These are phyloP conservation scores for Pedetes capensis DNA, from an alignment of 2,113 vertebrate species.

Conservation along the genomic window DNA sequence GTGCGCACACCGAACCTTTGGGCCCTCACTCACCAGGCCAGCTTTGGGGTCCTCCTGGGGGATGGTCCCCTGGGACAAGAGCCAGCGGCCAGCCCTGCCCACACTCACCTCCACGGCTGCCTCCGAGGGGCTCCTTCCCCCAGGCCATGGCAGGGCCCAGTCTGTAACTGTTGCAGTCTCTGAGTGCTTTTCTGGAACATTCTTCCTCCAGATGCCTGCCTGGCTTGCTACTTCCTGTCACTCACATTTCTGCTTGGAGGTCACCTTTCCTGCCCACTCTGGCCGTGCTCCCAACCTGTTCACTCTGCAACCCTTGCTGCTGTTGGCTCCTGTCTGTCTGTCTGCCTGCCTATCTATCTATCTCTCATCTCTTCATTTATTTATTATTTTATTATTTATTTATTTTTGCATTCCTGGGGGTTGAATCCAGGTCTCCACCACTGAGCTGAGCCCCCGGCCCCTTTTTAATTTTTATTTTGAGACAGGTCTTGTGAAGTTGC, in stretches of 20 bases:
- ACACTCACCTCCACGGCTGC: background rate
- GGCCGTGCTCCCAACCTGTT: background rate
- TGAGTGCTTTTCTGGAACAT: conserved; percentile 12
- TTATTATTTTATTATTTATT: too few species aligned
- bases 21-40: fast-evolving
- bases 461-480: background rate
- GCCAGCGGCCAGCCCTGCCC: background rate
- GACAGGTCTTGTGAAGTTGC: background rate
- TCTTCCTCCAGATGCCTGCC: background rate
- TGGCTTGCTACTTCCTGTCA: background rate
- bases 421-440: background rate
- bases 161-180: too few species aligned
- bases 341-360: too few species aligned
- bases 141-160: too few species aligned
- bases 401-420: too few species aligned
- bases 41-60: background rate
- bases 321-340: too few species aligned
- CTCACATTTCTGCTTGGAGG: background rate
- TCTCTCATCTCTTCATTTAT: too few species aligned
- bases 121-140: background rate
- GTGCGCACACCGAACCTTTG: conserved; percentile 64
- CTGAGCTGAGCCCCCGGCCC: background rate
- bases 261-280: background rate
- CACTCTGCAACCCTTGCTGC: fast-evolving
- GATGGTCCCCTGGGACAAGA: fast-evolving